Evolutionary conservation across 1,140 invertebrate genomes (phyloP), one percentile per base, ranked within the genome.

Genomic region (Riptortus pedestris): DNA sequence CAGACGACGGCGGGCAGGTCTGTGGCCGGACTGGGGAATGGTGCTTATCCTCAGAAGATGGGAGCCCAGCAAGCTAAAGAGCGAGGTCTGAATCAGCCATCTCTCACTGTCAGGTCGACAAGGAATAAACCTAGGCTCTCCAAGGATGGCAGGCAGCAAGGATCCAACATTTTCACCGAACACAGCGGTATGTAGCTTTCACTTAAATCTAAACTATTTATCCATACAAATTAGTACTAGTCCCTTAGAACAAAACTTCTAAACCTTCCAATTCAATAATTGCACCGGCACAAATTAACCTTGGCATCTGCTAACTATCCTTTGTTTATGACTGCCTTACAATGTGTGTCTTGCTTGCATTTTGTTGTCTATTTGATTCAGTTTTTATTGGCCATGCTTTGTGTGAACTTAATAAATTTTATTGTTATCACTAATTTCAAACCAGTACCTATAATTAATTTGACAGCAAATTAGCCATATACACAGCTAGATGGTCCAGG

Each of bases 11-110:
- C 60, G 64, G 62, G 28, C 20, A 60, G 65, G 63, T 58, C 51
- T 59, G 61, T 38, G 58, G 60, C 60, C 68, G 67, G 67, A 70
- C 64, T 67, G 67, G 68, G 70, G 69, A 64, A 71, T 71, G 70
- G 51, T 55, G 51, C 14, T 65, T 64, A 65, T 38, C 55, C 52
- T 28, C 48, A 69, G 67, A 70, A 59, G 73, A 91, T 91, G 89
- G 90, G 90, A 76, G 88, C 88, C 73, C 88, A 91, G 80, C 89
- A 89, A 80, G 88, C 86, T 71, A 91, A 92, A 77, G 88, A 91
- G 75, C 81, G 85, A 64, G 69, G 67, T 62, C 69, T 70, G 68
- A 63, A 67, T 33, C 47, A 67, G 72, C 85, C 84, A 74, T 77
- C 79, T 71, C 73, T 76, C 72, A 82, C 83, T 69, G 81, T 82